Evolutionary conservation across 2,113 vertebrate species (phyloP).

Genomic region (Corvus cornix): DNA sequence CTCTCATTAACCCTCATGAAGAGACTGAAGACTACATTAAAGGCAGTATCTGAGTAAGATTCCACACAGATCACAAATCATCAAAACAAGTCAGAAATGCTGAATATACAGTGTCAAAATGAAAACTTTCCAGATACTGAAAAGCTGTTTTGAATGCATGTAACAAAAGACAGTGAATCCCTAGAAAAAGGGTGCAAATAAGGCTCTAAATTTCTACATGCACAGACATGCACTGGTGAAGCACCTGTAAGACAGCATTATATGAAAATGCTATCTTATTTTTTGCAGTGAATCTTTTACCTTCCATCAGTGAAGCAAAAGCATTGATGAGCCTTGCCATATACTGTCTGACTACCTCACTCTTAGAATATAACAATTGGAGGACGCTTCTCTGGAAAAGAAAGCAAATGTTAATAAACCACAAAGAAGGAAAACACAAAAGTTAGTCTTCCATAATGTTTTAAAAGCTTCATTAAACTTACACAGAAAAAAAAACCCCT

Average conservation of each 20-base stretch:
- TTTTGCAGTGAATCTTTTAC: conserved; percentile 64
- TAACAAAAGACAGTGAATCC: background rate
- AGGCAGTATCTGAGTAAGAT: background rate
- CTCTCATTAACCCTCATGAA: background rate
- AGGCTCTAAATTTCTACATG: background rate
- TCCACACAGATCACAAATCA: background rate
- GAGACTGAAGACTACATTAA: background rate
- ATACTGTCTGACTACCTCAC: conserved; percentile 88
- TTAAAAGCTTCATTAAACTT: background rate
- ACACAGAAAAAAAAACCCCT: background rate
- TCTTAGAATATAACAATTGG: conserved; percentile 82
- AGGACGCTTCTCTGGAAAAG: conserved; percentile 79
- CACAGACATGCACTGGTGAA: background rate
- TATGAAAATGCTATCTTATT: background rate
- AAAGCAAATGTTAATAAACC: background rate
- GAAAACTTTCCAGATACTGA: background rate
- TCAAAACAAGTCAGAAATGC: background rate
- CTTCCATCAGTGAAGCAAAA: conserved; percentile 88
- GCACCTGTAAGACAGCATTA: background rate
- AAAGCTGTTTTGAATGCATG: background rate
- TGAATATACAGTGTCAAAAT: background rate
- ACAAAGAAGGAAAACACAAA: background rate
- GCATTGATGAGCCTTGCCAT: conserved; percentile 89
- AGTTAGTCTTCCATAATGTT: background rate
- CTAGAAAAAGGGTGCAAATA: background rate